phyloP scores from a whole-genome alignment of 2,113 vertebrate genomes.

The Neolamprologus fasciatus region DNA sequence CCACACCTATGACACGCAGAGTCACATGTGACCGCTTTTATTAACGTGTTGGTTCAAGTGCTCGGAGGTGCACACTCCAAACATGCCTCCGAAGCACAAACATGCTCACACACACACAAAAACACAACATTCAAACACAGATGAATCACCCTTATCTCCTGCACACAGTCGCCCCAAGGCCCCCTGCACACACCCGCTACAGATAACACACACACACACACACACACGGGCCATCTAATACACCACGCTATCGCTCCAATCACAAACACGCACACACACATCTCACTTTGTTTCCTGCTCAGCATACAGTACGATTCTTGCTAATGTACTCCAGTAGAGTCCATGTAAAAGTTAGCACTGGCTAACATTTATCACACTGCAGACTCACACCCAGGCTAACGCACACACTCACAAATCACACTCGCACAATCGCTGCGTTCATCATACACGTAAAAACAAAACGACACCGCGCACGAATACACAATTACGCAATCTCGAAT shows the following conservation, averaged over 20 bases:
- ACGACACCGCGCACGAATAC: neutral
- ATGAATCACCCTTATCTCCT: constrained; percentile 71
- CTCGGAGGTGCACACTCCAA: neutral
- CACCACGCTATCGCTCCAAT: constrained; percentile 6
- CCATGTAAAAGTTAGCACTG: constrained; percentile 1
- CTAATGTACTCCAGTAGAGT: neutral
- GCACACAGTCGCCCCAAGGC: constrained; percentile 65
- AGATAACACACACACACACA: constrained; percentile 54
- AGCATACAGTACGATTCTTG: neutral
- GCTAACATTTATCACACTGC: constrained; percentile 26
- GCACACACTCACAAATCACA: constrained; percentile 15
- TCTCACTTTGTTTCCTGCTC: constrained; percentile 10
- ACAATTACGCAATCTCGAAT: neutral
- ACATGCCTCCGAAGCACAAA: constrained; percentile 26
- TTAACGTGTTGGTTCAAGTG: neutral
- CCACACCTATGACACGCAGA: neutral
- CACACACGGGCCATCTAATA: neutral
- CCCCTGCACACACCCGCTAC: constrained; percentile 48
- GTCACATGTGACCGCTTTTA: neutral
- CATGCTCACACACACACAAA: neutral
- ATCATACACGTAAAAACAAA: neutral
- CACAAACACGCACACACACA: neutral
- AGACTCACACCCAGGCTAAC: constrained; percentile 26
- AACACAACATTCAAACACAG: constrained; percentile 42
- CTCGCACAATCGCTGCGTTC: neutral